Base-by-base conservation (phyloP, 2,888 invertebrate species). In the Drosophila mayaguana region DNA sequence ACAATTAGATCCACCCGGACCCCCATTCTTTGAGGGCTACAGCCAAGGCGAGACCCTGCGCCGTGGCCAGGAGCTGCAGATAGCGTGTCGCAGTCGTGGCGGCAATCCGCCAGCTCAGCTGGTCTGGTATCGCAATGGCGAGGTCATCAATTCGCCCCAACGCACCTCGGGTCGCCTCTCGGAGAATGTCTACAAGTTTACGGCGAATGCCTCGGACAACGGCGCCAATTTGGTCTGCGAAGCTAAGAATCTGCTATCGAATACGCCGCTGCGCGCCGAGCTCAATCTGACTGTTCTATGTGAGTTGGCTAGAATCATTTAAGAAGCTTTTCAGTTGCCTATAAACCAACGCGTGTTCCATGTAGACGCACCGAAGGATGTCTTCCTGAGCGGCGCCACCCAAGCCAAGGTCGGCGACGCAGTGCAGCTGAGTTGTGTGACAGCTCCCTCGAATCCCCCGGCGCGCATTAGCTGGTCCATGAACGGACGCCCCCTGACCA, bases 1-100 rank as follows among this genome's bases (percentile, higher is more conserved):
- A 43, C 9, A 20, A 16, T 56, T 32, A 92, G 92, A 92, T 83
- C 92, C 92, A 16, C 92, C 92, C 3, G 92, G 92, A 22, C 86
- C 92, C 0, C 92, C 92, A 53, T 92, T 92, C 76, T 92, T 92
- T 42, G 92, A 92, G 77, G 92, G 92, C 28, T 92, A 92, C 46
- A 83, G 88, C 5, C 91, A 90, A 36, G 91, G 91, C 7, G 92
- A 92, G 54, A 86, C 78, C 14, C 72, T 92, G 61, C 83, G 88
- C 38, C 91, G 90, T 48, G 92, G 92, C n/a, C 92, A 92, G 68
- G 88, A 89, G 63, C 74, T 92, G 28, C 89, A 91, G 74, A 91
- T 92, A 7, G 92, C 92, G 5, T 92, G 92, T 61, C 91, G 92
- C 59, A 92, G 92, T 66, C 91, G 92, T 16, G 92, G 92, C 11